Percentiles rank a stretch among this genome's conserved stretches.
Conservation (phyloP, 1,140 invertebrate genomes). For the Drusus annulatus region DNA sequence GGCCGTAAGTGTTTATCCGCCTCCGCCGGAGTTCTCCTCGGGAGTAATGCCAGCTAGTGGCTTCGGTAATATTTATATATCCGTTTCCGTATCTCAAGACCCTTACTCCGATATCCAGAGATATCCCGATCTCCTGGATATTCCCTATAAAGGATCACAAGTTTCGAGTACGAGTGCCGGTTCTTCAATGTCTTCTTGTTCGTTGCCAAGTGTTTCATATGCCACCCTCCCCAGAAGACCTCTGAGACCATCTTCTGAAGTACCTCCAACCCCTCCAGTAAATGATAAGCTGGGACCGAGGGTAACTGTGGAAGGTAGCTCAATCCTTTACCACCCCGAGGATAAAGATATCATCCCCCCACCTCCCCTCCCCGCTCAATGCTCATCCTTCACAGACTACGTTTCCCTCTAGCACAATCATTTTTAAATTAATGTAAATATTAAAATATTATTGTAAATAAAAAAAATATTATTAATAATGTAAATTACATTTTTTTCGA, state of each 20-base stretch:
- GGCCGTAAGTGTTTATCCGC: constrained; percentile 52
- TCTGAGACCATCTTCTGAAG: constrained; percentile 65
- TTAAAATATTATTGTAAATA: constrained; percentile 42
- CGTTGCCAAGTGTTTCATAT: constrained; percentile 69
- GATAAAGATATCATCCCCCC: constrained; percentile 59
- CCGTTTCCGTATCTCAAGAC: constrained; percentile 81
- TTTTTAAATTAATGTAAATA: constrained; percentile 53
- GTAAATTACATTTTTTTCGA: constrained; percentile 47
- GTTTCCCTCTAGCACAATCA: constrained; percentile 57
- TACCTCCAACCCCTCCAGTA: constrained; percentile 71
- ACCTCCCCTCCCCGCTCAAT: constrained; percentile 49
- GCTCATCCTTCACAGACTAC: constrained; percentile 53
- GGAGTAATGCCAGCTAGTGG: constrained; percentile 55
- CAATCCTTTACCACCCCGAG: constrained; percentile 84
- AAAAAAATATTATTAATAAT: constrained; percentile 37
- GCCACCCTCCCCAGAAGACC: constrained; percentile 75
- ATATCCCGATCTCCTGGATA: constrained; percentile 85
- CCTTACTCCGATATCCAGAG: constrained; percentile 74
- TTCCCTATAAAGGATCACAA: constrained; percentile 75
- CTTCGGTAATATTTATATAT: constrained; percentile 83
- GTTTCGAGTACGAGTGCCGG: constrained; percentile 61
- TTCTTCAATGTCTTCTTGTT: constrained; percentile 58
- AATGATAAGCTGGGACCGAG: constrained; percentile 93
- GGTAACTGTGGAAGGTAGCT: constrained; percentile 88
- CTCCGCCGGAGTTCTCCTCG: constrained; percentile 65